phyloP scores from a whole-genome alignment of 1,140 invertebrate genomes.

The Sarcophaga bullata region DNA sequence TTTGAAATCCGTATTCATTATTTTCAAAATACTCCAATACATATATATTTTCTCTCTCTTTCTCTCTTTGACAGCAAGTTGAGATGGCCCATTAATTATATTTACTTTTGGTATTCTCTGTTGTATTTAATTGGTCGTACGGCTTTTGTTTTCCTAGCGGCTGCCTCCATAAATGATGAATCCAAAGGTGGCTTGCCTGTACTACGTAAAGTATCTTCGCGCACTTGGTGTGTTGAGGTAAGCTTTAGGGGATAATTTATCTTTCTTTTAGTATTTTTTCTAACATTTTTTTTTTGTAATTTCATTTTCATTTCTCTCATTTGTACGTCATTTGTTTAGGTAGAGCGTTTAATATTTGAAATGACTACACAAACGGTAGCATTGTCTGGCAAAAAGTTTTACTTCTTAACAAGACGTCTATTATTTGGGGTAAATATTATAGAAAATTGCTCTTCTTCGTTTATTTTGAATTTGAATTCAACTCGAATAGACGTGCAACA shows the following conservation, averaged over 20 bases:
- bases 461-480: no score
- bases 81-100: slow-evolving; percentile 66
- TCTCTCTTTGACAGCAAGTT: slow-evolving; percentile 52
- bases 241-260: slow-evolving; percentile 26
- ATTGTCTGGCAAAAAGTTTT: slow-evolving; percentile 74
- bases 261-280: background rate
- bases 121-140: slow-evolving; percentile 70
- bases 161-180: slow-evolving; percentile 71
- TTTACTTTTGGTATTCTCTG: slow-evolving; percentile 73
- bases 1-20: slow-evolving; percentile 20
- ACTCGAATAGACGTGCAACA: no score
- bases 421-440: slow-evolving; percentile 69
- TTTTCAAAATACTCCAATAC: background rate
- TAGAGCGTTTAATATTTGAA: slow-evolving; percentile 61
- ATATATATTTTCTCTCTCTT: background rate
- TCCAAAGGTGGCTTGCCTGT: slow-evolving; percentile 68
- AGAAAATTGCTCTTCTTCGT: no score
- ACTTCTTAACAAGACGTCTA: slow-evolving; percentile 71
- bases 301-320: background rate
- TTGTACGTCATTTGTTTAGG: slow-evolving; percentile 30
- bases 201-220: slow-evolving; percentile 68
- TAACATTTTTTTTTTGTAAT: no score
- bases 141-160: slow-evolving; percentile 69
- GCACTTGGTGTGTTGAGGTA: slow-evolving; percentile 70
- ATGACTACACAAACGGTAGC: slow-evolving; percentile 66